Percentiles rank a stretch among this genome's conserved stretches.
phyloP scores from a whole-genome alignment of 2,888 invertebrate genomes.

The Empis stercorea region DNA sequence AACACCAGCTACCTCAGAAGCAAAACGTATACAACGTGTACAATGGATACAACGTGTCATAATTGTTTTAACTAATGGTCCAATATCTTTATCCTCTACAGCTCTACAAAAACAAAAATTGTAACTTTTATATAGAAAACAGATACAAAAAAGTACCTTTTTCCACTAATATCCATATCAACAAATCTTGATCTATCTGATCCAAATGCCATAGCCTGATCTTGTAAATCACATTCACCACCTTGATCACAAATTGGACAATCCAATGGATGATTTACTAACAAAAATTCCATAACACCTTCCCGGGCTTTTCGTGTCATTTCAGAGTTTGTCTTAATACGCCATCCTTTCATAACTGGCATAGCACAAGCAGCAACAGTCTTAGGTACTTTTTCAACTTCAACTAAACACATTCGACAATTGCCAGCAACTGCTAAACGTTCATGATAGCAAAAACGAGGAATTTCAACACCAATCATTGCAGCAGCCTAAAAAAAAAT shows the following conservation, averaged over 20 bases:
- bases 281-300: slow-evolving; percentile 97
- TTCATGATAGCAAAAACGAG: slow-evolving; percentile 98
- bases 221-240: slow-evolving; percentile 87
- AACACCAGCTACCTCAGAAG: slow-evolving; percentile 97
- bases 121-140: background rate
- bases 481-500: slow-evolving; percentile 67
- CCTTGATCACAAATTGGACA: slow-evolving; percentile 99
- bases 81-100: slow-evolving; percentile 98
- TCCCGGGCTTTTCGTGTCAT: slow-evolving; percentile 64
- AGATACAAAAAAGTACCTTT: slow-evolving; percentile 45
- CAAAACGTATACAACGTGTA: slow-evolving; percentile 95
- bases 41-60: slow-evolving; percentile 99
- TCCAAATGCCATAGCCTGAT: slow-evolving; percentile 99
- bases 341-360: slow-evolving; percentile 99
- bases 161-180: slow-evolving; percentile 83
- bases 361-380: slow-evolving; percentile 98
- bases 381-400: slow-evolving; percentile 96
- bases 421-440: slow-evolving; percentile 96
- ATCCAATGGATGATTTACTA: slow-evolving; percentile 97
- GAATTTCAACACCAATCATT: slow-evolving; percentile 91
- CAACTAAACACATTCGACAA: slow-evolving; percentile 98
- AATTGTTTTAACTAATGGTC: slow-evolving; percentile 93
- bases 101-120: slow-evolving; percentile 46
- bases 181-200: slow-evolving; percentile 86
- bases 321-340: slow-evolving; percentile 93